Evolutionary conservation across 2,888 invertebrate species (phyloP), one percentile per base, ranked within the genome.

Genomic region (Criorhina ranunculi): DNA sequence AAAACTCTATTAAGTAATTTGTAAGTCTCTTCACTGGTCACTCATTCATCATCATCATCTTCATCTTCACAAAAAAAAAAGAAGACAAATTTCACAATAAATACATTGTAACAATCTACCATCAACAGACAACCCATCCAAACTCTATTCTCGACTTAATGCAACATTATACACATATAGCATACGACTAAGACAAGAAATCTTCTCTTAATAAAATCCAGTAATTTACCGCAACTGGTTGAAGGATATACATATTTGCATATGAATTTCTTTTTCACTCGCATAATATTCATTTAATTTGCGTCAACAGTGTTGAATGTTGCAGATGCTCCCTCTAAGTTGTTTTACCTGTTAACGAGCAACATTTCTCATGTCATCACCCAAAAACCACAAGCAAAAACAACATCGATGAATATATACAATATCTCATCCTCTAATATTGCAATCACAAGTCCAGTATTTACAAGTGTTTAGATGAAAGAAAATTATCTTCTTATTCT

Each of bases 211-310:
- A 60, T 62, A 73, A 73, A 73, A 62, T 42, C 53, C 42, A 73
- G 42, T 44, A 62, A 73, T 53, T 55, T 73, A 62, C 72, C 57
- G 69, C 79, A 75, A 85, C 83, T 85, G 79, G 75, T 85, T 85
- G 75, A 85, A 85, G 85, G 85, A 85, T 85, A 67, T n/a, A n/a
- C n/a, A n/a, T 79, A 85, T 85, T 85, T 85, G 80, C 85, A 85
- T 85, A 85, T 46, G 37, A 85, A 42, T 69, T 66, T 57, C n/a
- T 19, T 19, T 9, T 15, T 17, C 9, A n/a, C 9, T 15, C n/a
- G 31, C 40, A 33, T 59, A 29, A 17, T 51, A 66, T 73, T 75
- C 51, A 57, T 79, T 79, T 79, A 85, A 75, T 75, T 85, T 79
- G 69, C 75, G 75, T 85, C 69, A 85, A 4, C 24, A 24, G 79